Evolutionary conservation across 2,797 vertebrate genomes (phyloP).

Genomic region (Lepilemur septentrionalis): DNA sequence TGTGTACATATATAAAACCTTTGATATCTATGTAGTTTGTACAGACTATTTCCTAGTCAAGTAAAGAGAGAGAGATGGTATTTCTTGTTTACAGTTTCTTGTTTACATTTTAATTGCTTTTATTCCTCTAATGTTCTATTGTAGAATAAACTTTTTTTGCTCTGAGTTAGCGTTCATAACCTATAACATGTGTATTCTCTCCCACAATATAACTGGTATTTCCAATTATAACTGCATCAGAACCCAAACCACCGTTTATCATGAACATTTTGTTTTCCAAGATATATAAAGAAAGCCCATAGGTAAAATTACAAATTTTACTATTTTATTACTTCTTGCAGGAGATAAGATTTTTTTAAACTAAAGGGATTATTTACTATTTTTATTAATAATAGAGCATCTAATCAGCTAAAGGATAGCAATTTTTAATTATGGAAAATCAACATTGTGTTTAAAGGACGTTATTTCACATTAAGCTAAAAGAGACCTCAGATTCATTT

Average conservation of each 20-base stretch:
- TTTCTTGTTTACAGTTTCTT: slow-evolving; percentile 71
- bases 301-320: slow-evolving; percentile 65
- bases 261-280: slow-evolving; percentile 45
- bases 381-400: slow-evolving; percentile 74
- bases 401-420: slow-evolving; percentile 55
- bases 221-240: slow-evolving; percentile 28
- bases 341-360: slow-evolving; percentile 71
- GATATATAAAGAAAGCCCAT: slow-evolving; percentile 55
- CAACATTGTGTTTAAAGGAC: slow-evolving; percentile 46
- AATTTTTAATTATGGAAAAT: slow-evolving; percentile 59
- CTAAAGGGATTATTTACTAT: slow-evolving; percentile 72
- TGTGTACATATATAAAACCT: slow-evolving; percentile 81
- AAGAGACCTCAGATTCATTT: background rate
- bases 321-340: slow-evolving; percentile 76
- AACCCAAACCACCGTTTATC: slow-evolving; percentile 53
- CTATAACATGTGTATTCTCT: slow-evolving; percentile 47
- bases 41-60: slow-evolving; percentile 41
- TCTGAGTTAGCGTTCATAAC: slow-evolving; percentile 67
- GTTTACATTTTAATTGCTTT: slow-evolving; percentile 67
- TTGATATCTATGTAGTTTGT: slow-evolving; percentile 67
- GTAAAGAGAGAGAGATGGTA: slow-evolving; percentile 58
- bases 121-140: slow-evolving; percentile 53
- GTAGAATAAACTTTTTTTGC: slow-evolving; percentile 69
- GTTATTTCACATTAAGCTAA: slow-evolving; percentile 28
- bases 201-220: slow-evolving; percentile 29